Evolutionary conservation across 2,113 vertebrate genomes (phyloP).

Genomic region (Orcinus orca): DNA sequence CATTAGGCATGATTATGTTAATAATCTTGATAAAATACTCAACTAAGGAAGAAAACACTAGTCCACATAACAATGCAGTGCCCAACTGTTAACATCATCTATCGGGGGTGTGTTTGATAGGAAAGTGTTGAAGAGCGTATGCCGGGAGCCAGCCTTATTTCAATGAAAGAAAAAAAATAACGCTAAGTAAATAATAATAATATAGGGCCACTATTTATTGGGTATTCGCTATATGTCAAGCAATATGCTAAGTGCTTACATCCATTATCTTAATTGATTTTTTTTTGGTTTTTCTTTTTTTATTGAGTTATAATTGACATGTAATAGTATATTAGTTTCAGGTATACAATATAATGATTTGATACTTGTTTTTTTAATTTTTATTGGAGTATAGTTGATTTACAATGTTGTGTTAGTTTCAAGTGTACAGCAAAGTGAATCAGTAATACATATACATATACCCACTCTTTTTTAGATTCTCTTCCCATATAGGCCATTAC

Average conservation of each 20-base stretch:
- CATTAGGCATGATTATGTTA: background rate
- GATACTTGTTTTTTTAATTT: background rate
- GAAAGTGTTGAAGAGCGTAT: background rate
- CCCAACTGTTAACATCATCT: background rate
- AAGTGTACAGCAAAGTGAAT: no score
- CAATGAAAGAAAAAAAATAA: background rate
- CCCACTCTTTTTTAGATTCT: no score
- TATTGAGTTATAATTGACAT: background rate
- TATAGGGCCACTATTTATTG: background rate
- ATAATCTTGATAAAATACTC: background rate
- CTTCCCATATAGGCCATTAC: no score
- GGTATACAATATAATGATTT: background rate
- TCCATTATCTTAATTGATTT: background rate
- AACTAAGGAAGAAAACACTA: background rate
- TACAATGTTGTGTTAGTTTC: no score
- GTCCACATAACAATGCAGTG: background rate
- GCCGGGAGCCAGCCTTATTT: background rate
- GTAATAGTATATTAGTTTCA: background rate
- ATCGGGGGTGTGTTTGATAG: accelerated
- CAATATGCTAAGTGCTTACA: background rate
- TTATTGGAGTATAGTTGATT: no score
- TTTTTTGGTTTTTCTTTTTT: background rate
- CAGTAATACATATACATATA: no score
- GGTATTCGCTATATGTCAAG: background rate
- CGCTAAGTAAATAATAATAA: background rate